Base-by-base conservation (phyloP, 2,797 vertebrate species). In the Hybognathus amarus region DNA sequence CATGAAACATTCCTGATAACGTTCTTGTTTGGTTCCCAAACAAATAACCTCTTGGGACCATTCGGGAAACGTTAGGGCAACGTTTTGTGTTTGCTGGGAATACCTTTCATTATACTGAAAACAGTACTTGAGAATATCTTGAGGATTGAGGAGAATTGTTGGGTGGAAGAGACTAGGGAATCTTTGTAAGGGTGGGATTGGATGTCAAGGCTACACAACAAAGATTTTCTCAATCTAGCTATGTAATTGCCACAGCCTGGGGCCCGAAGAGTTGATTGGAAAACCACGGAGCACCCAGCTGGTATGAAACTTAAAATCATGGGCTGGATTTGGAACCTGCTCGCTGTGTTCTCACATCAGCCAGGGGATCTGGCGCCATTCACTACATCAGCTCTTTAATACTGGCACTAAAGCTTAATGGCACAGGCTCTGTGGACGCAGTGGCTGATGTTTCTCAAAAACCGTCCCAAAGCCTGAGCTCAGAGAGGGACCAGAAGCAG, bases 351-450 rank as follows among this genome's bases (percentile, higher is more conserved):
- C 82, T 76, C 59, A 63, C 54, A 83, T 86, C 71, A 70, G 50
- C 52, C 83, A 85, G 85, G 83, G 80, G 18, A 82, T 83, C 78
- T 87, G 85, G 85, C 82, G 75, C 89, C 84, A 66, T 69, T 84
- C 79, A 40, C 74, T 22, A 47, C 85, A 66, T 79, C 40, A 71
- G 81, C 86, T 80, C 69, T 87, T 89, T 87, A 90, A 89, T 87
- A 85, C 73, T 83, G 63, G 79, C 80, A 85, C 84, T 88, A 77
- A 83, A 85, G 50, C 79, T 83, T 87, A 84, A 85, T 81, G 80
- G 82, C 69, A 77, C 68, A 71, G 85, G 63, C 61, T 78, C 40
- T 59, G 82, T 80, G 78, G 79, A 61, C 47, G 52, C 47, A 22
- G 59, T 80, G 80, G 78, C 74, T 82, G 77, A 81, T 70, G 76